phyloP scores from a whole-genome alignment of 2,113 vertebrate species.

The Typhlomys cinereus region DNA sequence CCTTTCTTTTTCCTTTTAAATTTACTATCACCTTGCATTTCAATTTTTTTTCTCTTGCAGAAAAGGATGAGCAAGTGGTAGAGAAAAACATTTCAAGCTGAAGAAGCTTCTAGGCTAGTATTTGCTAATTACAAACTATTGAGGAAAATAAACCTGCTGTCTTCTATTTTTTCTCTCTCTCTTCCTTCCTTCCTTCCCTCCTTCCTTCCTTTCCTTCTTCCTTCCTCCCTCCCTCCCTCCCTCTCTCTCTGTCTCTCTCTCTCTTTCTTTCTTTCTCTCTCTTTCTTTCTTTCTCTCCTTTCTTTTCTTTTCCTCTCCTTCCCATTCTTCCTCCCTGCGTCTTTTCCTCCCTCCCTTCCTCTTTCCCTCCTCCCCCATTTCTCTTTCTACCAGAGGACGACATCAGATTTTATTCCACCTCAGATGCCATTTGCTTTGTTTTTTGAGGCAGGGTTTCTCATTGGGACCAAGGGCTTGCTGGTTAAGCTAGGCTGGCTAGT shows the following conservation, averaged over 20 bases:
- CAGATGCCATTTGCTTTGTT: background rate
- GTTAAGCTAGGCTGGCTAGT: background rate
- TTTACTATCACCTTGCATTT: background rate
- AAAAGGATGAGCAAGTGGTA: background rate
- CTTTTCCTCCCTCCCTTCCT: no score
- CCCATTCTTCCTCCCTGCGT: no score
- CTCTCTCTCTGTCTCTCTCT: no score
- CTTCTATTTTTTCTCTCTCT: no score
- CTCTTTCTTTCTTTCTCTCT: no score
- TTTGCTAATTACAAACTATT: background rate
- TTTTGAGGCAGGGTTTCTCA: background rate
- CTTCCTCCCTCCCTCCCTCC: no score
- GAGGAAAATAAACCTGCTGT: constrained; percentile 23
- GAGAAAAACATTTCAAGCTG: background rate
- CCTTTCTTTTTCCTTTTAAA: background rate
- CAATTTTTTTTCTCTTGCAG: background rate
- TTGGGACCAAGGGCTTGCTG: background rate
- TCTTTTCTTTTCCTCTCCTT: no score
- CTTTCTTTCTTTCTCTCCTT: no score
- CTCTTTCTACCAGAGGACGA: background rate
- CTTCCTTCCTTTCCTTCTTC: no score
- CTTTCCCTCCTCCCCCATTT: no score
- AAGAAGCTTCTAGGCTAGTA: background rate
- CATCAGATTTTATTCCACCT: background rate
- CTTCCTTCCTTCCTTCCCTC: no score